These are phyloP conservation scores for Pachypeltis micranthus DNA, from an alignment of 1,140 invertebrate species.

Conservation along the genomic window DNA sequence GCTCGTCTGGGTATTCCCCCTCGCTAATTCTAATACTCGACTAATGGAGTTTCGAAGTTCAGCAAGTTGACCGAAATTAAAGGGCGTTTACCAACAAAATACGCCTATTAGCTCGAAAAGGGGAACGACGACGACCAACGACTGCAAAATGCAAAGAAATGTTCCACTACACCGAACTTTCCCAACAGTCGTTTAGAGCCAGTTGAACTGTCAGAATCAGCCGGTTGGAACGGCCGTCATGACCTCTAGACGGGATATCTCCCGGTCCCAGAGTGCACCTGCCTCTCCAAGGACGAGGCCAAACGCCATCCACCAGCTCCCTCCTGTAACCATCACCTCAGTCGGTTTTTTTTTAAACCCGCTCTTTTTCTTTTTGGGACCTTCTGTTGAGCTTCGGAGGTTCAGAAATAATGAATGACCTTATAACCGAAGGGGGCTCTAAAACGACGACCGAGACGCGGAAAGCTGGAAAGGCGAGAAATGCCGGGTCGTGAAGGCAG, in stretches of 20 bases:
- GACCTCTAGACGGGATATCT: slow-evolving; percentile 4
- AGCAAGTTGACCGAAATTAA: not conserved
- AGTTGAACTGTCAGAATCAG: not conserved
- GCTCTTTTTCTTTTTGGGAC: not conserved
- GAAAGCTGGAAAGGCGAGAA: too few relatives aligned
- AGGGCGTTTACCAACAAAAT: not conserved
- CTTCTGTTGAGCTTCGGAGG: too few relatives aligned
- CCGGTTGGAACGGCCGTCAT: not conserved
- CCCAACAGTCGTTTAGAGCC: not conserved
- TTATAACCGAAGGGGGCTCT: too few relatives aligned
- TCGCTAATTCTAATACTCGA: too few relatives aligned
- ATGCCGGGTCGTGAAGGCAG: too few relatives aligned
- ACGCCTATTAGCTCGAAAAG: not conserved
- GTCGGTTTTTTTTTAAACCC: too few relatives aligned
- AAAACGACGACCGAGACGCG: too few relatives aligned
- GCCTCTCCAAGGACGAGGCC: slow-evolving; percentile 5
- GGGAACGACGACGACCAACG: not conserved
- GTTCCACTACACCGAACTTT: too few relatives aligned
- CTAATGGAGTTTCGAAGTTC: not conserved
- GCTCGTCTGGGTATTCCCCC: too few relatives aligned
- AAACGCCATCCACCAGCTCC: not conserved
- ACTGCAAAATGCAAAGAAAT: too few relatives aligned
- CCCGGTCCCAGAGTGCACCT: not conserved
- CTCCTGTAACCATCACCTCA: too few relatives aligned
- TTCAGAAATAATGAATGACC: too few relatives aligned